Base-by-base conservation (phyloP, 1,140 invertebrate species). In the Chionoecetes opilio region DNA sequence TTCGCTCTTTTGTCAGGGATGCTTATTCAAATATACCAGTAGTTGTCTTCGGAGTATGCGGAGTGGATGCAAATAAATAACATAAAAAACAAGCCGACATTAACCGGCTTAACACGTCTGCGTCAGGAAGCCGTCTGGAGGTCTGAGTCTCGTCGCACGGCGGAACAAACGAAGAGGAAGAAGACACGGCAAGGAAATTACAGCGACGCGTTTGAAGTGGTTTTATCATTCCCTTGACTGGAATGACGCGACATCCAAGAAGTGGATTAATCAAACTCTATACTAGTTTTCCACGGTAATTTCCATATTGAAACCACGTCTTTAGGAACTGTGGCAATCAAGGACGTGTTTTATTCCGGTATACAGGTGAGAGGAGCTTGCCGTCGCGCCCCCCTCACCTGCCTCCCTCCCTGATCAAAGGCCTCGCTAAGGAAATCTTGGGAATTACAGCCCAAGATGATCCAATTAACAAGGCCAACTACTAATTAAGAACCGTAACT, bases 381-480 rank as follows among this genome's bases (percentile, higher is more conserved):
- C 26, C 2, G 63, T 3, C 63, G 63, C 63, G 2, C 21, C 21
- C 63, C n/a, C 63, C 63, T 75, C 63, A 75, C 63, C 63, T 75
- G 63, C 11, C 63, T 5, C 46, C 9, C 17, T 3, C 46, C 9
- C 17, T 3, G 34, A 75, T 92, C 91, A 92, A 93, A 86, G 46
- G 32, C 1, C 41, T 32, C 35, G 14, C 35, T 37, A 34, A 53
- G 53, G 82, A 84, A 35, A 63, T 31, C 84, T 9, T 9, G 29
- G 35, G 34, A 94, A 94, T 94, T 94, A 94, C 93, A 89, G 3
- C 46, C 93, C 63, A 90, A 94, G 93, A 94, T 94, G 93, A 94
- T 94, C 93, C 93, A 94, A 94, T 94, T 94, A 94, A 94, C 53
- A 88, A 90, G 86, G 86, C 32, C 75, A 94, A 94, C 93, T 90